These are phyloP conservation scores for Oreohelix idahoensis DNA, from an alignment of 1,140 invertebrate genomes.

Conservation along the genomic window DNA sequence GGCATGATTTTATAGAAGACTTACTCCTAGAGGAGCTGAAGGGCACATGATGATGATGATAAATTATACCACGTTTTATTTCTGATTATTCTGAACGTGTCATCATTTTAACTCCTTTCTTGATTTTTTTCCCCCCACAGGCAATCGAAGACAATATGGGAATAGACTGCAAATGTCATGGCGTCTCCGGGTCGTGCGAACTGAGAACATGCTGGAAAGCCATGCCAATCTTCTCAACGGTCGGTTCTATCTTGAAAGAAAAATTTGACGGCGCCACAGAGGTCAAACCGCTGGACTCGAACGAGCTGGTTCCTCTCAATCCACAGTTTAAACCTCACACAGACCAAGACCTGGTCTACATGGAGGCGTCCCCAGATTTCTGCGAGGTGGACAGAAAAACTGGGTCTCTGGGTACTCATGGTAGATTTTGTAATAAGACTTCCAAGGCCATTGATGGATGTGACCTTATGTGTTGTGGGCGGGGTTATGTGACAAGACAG, in stretches of 20 bases:
- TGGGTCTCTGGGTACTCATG: conserved; percentile 71
- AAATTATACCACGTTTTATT: no score
- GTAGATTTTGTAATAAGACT: conserved; percentile 73
- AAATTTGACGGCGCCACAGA: conserved; percentile 88
- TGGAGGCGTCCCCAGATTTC: conserved; percentile 94
- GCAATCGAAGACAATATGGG: conserved; percentile 69
- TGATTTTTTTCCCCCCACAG: conserved; percentile 50
- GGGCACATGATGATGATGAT: no score
- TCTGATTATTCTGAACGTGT: no score
- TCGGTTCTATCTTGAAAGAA: conserved; percentile 86
- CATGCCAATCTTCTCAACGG: conserved; percentile 86
- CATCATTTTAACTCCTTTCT: not conserved
- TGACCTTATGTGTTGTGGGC: conserved; percentile 76
- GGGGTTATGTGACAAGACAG: conserved; percentile 74
- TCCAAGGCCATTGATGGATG: conserved; percentile 74
- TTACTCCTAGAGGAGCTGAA: no score
- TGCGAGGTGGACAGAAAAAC: conserved; percentile 84
- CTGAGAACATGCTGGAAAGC: conserved; percentile 96
- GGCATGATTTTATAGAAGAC: no score
- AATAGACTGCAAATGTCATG: conserved; percentile 91
- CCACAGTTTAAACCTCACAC: conserved; percentile 70
- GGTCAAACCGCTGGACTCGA: conserved; percentile 73
- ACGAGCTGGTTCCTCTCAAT: conserved; percentile 65
- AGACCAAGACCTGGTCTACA: conserved; percentile 85
- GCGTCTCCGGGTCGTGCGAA: conserved; percentile 95